Base-by-base conservation (phyloP, 2,113 vertebrate species). In the Sceloporus tristichus region DNA sequence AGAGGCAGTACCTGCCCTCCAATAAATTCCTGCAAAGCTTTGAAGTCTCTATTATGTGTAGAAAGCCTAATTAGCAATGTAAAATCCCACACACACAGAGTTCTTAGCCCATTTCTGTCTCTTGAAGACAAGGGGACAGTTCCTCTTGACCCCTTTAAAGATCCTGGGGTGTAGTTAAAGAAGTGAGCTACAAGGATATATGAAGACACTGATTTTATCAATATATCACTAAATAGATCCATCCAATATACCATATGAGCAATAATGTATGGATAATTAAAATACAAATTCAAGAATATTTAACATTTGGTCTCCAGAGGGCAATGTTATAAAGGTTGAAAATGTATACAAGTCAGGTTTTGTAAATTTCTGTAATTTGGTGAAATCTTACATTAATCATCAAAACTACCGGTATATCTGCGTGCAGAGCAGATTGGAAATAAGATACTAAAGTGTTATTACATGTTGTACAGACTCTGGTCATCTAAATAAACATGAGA, bases 261-360 rank as follows among this genome's bases (percentile, higher is more conserved):
- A 19, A 71, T 84, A 84, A 4, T 23, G 1, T 56, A 74, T 13
- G 82, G 16, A 38, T 80, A 59, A 42, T 77, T 9, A 71, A 71
- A 79, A 1, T 54, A 59, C 29, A 16, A 66, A 48, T 65, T 54
- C 34, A 65, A 73, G 14, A 62, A 42, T 29, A 10, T 23, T 3
- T 56, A 84, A 19, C 5, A 18, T 80, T 59, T 80, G 54, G 56
- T 80, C 88, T 34, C 68, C 29, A 80, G 83, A 81, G 83, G 83
- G 77, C 88, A 85, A 27, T 89, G 21, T 85, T 84, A 54, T 71
- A 70, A 71, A 29, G 40, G 19, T 68, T 27, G 59, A 18, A n/a
- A 62, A 11, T 74, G 7, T 48, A 48, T 48, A 48, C 48, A 48
- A 48, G 48, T 48, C 48, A 48, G 48, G 48, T 48, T 40, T 23